Evolutionary conservation across 2,888 invertebrate genomes (phyloP).

Genomic region (Acrobasis suavella): DNA sequence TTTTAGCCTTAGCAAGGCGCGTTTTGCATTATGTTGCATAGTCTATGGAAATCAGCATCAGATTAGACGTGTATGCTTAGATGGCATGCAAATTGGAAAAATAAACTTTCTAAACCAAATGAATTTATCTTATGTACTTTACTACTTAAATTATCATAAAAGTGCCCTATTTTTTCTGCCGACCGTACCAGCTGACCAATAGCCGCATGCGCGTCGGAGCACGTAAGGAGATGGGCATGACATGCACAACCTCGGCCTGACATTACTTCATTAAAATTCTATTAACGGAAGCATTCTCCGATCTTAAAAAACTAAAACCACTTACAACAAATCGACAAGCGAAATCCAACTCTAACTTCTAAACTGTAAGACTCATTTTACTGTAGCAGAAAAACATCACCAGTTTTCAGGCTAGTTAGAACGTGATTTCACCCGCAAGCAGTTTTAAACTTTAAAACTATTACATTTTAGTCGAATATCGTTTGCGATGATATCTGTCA

Average conservation of each 20-base stretch:
- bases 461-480: conserved; percentile 6
- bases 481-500: neutral
- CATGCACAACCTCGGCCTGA: conserved; percentile 74
- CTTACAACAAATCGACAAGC: conserved; percentile 34
- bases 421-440: neutral
- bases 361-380: conserved; percentile 31
- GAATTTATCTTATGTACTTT: no score
- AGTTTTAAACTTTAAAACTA: conserved; percentile 11
- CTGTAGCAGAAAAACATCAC: conserved; percentile 11
- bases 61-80: no score
- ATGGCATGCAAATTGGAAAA: no score
- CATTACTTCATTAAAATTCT: conserved; percentile 83
- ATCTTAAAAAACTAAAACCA: conserved; percentile 39
- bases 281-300: conserved; percentile 80
- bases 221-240: conserved; percentile 79
- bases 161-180: conserved; percentile 48
- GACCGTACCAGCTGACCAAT: conserved; percentile 44
- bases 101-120: no score
- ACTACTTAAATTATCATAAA: neutral
- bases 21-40: no score
- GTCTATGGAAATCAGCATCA: no score
- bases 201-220: conserved; percentile 62
- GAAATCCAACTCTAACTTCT: conserved; percentile 36
- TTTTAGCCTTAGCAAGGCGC: no score
- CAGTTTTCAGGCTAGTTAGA: conserved; percentile 16